A percentile compares a stretch with the other conserved stretches of the same genome.
phyloP scores from a whole-genome alignment of 2,888 invertebrate species.

The Drosophila birchii region DNA sequence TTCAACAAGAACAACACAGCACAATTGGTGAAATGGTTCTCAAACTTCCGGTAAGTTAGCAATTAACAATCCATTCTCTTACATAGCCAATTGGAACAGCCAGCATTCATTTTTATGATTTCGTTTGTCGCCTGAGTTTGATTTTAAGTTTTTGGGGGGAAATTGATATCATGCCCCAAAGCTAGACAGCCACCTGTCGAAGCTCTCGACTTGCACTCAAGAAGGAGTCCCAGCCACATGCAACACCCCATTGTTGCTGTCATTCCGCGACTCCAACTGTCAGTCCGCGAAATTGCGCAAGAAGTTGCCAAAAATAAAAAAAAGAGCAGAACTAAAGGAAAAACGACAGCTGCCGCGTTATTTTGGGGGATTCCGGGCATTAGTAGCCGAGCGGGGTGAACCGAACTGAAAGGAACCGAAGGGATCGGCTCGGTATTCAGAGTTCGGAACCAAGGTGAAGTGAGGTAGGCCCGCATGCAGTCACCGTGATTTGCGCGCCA shows the following conservation, averaged over 20 bases:
- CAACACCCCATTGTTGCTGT: slow-evolving; percentile 56
- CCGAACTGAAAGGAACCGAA: slow-evolving; percentile 13
- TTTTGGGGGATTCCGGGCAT: slow-evolving; percentile 19
- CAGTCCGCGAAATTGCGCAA: slow-evolving; percentile 57
- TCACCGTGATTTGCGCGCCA: slow-evolving; percentile 68
- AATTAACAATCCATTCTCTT: slow-evolving; percentile 1
- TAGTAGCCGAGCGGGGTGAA: slow-evolving; percentile 7
- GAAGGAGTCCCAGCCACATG: slow-evolving; percentile 62
- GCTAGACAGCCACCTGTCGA: slow-evolving; percentile 65
- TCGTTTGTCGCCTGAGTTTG: slow-evolving; percentile 33
- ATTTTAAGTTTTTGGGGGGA: slow-evolving; percentile 14
- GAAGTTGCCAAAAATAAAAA: slow-evolving; percentile 73
- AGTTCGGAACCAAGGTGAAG: slow-evolving; percentile 10
- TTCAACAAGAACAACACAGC: slow-evolving; percentile 99
- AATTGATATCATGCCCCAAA: slow-evolving; percentile 52
- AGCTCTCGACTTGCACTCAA: slow-evolving; percentile 71
- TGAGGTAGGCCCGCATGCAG: slow-evolving; percentile 41
- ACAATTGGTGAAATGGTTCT: slow-evolving; percentile 99
- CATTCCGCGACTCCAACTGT: slow-evolving; percentile 61
- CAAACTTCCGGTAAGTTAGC: slow-evolving; percentile 97
- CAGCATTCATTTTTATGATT: slow-evolving; percentile 79
- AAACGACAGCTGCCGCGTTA: slow-evolving; percentile 67
- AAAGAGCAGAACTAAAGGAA: slow-evolving; percentile 30
- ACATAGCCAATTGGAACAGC: slow-evolving; percentile 54
- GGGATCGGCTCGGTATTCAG: slow-evolving; percentile 1